These are phyloP conservation scores for Formicarius rufipectus DNA, from an alignment of 2,113 vertebrate species.

Conservation along the genomic window DNA sequence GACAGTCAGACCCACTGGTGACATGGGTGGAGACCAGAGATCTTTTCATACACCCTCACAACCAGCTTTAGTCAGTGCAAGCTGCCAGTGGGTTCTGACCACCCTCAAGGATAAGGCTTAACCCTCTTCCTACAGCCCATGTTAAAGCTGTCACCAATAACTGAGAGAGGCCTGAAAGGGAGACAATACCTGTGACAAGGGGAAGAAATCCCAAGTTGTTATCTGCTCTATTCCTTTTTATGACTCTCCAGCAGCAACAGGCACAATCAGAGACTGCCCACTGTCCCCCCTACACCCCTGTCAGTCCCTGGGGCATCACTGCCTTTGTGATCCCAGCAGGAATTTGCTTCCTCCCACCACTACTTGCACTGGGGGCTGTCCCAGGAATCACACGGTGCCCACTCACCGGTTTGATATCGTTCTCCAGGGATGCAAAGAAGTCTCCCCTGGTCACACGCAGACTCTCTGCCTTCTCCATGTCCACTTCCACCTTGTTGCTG, in stretches of 20 bases:
- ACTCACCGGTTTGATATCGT: conserved; percentile 97
- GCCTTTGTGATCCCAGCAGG: not conserved
- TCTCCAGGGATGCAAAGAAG: conserved; percentile 90
- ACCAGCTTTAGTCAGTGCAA: not conserved
- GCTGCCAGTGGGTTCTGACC: not conserved
- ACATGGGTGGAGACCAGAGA: not conserved
- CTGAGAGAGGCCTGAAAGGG: not conserved
- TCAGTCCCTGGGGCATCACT: rapidly evolving
- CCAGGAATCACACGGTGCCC: not conserved
- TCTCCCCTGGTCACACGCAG: conserved; percentile 87
- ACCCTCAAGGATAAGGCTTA: not conserved
- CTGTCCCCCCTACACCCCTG: not conserved
- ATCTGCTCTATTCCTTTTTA: not conserved
- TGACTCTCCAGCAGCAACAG: not conserved
- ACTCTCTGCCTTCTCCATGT: conserved; percentile 91
- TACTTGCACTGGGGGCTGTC: not conserved
- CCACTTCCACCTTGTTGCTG: conserved; percentile 94
- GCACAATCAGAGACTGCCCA: not conserved
- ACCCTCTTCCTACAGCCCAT: not conserved
- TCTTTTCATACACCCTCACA: not conserved
- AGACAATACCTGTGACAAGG: rapidly evolving
- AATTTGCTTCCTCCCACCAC: not conserved
- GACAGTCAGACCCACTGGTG: not conserved
- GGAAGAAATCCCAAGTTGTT: not conserved
- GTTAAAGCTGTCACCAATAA: not conserved